phyloP scores from a whole-genome alignment of 2,888 invertebrate genomes.

The Drosophila nigricruria region DNA sequence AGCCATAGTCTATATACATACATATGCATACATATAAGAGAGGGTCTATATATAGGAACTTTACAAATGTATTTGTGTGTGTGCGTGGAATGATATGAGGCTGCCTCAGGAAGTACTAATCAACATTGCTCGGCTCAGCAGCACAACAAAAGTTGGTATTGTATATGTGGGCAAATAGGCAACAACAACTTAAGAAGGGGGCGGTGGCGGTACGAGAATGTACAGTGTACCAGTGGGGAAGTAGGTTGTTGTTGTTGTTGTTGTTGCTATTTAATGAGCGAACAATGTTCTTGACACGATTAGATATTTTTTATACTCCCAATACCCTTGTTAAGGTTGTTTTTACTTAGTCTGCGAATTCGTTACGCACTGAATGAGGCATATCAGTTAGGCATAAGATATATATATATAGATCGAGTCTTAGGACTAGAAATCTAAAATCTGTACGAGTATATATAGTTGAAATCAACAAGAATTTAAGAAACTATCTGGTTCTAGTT shows the following conservation, averaged over 20 bases:
- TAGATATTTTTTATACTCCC: slow-evolving; percentile 55
- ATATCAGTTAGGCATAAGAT: background rate
- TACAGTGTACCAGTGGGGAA: slow-evolving; percentile 7
- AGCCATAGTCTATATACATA: slow-evolving; percentile 24
- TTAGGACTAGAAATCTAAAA: background rate
- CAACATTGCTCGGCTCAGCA: slow-evolving; percentile 61
- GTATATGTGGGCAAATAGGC: slow-evolving; percentile 52
- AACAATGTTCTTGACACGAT: slow-evolving; percentile 80
- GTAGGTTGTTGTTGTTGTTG: slow-evolving; percentile 34
- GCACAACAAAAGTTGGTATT: slow-evolving; percentile 70
- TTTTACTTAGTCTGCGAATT: background rate
- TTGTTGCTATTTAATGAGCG: slow-evolving; percentile 62
- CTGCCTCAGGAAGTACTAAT: slow-evolving; percentile 81
- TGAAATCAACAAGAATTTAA: background rate
- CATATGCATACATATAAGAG: slow-evolving; percentile 4
- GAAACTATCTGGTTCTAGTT: background rate
- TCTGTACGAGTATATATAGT: too few species aligned
- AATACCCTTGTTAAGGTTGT: slow-evolving; percentile 6
- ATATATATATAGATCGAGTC: background rate
- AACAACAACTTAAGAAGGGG: slow-evolving; percentile 29
- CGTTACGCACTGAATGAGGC: background rate
- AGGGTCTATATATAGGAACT: slow-evolving; percentile 11
- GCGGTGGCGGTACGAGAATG: background rate
- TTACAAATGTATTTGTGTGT: slow-evolving; percentile 15
- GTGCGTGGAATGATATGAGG: slow-evolving; percentile 63